Evolutionary conservation across 2,797 vertebrate species (phyloP).

Genomic region (Lerista edwardsae): DNA sequence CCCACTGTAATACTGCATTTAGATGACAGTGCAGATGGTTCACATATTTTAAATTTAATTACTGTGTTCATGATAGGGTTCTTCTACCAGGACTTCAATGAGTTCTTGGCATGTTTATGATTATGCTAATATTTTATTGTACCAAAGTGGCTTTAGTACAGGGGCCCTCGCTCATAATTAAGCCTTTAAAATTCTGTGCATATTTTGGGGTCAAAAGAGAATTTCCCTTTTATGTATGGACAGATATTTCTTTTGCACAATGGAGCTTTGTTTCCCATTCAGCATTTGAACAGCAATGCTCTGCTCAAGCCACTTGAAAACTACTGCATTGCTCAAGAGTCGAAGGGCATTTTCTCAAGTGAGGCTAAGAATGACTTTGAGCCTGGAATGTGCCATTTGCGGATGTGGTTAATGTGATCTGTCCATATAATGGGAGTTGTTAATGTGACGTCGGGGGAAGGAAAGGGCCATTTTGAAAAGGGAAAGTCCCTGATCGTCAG

Average conservation of each 20-base stretch:
- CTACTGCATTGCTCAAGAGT: background rate
- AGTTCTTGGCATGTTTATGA: conserved; percentile 72
- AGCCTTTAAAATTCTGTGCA: conserved; percentile 20
- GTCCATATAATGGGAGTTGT: too few relatives aligned
- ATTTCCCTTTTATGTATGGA: background rate
- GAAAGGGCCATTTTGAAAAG: background rate
- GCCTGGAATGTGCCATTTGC: background rate
- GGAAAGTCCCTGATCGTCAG: background rate
- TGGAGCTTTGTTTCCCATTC: background rate
- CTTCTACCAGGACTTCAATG: conserved; percentile 49
- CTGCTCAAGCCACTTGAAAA: too few relatives aligned
- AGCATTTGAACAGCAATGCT: background rate
- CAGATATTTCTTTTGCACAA: conserved; percentile 6
- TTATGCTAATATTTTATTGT: conserved; percentile 74
- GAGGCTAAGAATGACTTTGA: background rate
- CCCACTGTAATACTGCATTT: conserved; percentile 20
- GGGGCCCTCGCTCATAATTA: background rate
- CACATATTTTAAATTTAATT: conserved; percentile 66
- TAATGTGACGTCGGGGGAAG: too few relatives aligned
- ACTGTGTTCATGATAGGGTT: conserved; percentile 10
- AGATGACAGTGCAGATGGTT: conserved; percentile 50
- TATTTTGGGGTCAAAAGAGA: conserved; percentile 31
- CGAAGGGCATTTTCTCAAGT: background rate
- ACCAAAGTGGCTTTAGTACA: conserved; percentile 58
- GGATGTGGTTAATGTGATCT: background rate